Evolutionary conservation across 2,888 invertebrate species (phyloP), one percentile per base, ranked within the genome.

Genomic region (Ophion obscuratus): DNA sequence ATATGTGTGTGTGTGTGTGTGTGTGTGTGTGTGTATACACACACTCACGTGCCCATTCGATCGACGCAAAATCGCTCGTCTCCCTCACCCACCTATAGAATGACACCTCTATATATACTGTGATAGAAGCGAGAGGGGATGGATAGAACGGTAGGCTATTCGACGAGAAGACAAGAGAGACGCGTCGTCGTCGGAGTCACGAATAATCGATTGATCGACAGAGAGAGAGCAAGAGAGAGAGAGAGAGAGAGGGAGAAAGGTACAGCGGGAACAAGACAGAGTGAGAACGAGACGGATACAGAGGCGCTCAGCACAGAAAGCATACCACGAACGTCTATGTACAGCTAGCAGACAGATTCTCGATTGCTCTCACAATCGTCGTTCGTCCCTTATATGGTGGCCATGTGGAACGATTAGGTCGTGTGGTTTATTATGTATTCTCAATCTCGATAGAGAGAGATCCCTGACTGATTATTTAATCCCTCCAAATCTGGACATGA

Each of bases 201-300:
- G 84, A 84, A 86, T 83, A 79, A 80, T 84, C 87, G 87, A 87
- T 85, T 79, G 87, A 70, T 61, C 27, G 57, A 59, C 71, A 71
- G 61, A 31, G 79, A 67, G 77, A 44, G 14, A 67, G 20, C 67
- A 68, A 75, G 70, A 53, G 64, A 62, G 70, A 67, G 53, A 20
- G 76, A 31, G 73, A 71, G 7, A 71, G 47, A 64, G 75, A 75
- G 68, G 47, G 71, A n/a, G 66, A 57, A 2, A 17, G 47, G 47
- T 0, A 47, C 14, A 47, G 47, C 2, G 47, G 14, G 47, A 11
- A 14, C 0, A 11, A 14, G 47, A 14, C 3, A 47, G 47, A 47
- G 47, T 2, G 47, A 14, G 47, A 11, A 47, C 10, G 47, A 14
- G 11, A 4, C 40, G 40, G 40, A 40, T 40, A 7, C 20, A 47